Evolutionary conservation across 1,140 invertebrate species (phyloP).

Genomic region (Temnothorax curvispinosus): DNA sequence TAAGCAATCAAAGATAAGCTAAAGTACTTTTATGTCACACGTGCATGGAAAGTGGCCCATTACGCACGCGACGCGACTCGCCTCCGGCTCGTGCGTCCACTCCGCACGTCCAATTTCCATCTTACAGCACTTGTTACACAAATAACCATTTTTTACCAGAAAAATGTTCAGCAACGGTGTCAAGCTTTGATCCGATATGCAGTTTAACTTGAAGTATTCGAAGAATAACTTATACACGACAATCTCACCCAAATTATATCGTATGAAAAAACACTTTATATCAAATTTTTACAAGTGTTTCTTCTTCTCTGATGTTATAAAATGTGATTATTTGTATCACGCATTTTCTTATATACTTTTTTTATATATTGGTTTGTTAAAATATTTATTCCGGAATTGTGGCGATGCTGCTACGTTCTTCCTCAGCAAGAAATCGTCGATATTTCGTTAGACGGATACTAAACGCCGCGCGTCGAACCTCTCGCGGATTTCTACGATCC

Average conservation of each 20-base stretch:
- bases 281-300: not conserved
- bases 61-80: no score
- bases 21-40: no score
- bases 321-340: not conserved
- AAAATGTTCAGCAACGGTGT: no score
- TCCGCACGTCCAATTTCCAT: no score
- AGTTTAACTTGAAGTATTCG: no score
- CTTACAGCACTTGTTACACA: no score
- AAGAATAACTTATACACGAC: no score
- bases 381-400: not conserved
- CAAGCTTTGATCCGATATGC: no score
- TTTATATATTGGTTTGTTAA: not conserved
- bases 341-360: not conserved
- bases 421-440: slow-evolving; percentile 47
- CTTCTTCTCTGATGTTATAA: not conserved
- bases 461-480: slow-evolving; percentile 19
- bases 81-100: no score
- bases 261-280: not conserved
- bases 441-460: slow-evolving; percentile 57
- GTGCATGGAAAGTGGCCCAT: no score
- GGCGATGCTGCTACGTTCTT: not conserved
- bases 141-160: no score
- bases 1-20: not conserved
- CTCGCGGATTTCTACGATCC: slow-evolving; percentile 35
- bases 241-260: no score